These are phyloP conservation scores for Timandra comae DNA, from an alignment of 2,888 invertebrate species.

Conservation along the genomic window DNA sequence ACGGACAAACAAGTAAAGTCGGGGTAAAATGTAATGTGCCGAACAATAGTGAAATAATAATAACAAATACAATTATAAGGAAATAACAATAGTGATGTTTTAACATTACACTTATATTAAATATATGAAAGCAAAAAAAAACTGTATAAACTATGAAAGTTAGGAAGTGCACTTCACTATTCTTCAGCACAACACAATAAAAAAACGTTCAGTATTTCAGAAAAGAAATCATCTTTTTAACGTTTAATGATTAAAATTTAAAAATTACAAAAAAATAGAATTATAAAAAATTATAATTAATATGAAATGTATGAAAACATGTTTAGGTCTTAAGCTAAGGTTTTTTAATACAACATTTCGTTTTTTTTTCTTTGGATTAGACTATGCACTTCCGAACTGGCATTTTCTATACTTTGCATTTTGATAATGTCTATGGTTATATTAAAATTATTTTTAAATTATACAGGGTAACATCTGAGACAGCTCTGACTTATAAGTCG, in stretches of 20 bases:
- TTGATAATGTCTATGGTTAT: no score
- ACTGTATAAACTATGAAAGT: slow-evolving; percentile 26
- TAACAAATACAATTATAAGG: slow-evolving; percentile 32
- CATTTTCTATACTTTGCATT: slow-evolving; percentile 34
- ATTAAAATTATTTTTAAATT: no score
- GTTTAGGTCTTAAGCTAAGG: slow-evolving; percentile 5
- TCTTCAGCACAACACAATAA: slow-evolving; percentile 76
- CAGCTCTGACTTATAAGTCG: no score
- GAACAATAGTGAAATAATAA: slow-evolving; percentile 87
- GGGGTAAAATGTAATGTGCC: slow-evolving; percentile 78
- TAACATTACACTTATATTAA: slow-evolving; percentile 29
- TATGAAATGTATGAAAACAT: slow-evolving; percentile 1
- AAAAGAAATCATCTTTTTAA: slow-evolving; percentile 32
- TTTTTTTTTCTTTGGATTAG: slow-evolving; percentile 38
- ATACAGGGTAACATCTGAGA: no score
- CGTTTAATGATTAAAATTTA: slow-evolving; percentile 25
- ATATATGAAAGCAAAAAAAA: slow-evolving; percentile 22
- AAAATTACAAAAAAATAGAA: slow-evolving; percentile 58
- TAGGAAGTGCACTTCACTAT: slow-evolving; percentile 77
- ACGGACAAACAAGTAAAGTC: slow-evolving; percentile 25
- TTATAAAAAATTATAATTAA: slow-evolving; percentile 18
- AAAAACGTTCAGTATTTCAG: no score
- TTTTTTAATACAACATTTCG: slow-evolving; percentile 21
- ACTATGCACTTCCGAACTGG: slow-evolving; percentile 64
- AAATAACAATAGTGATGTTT: no score